Base-by-base conservation (phyloP, 2,797 vertebrate species). In the Peromyscus eremicus region DNA sequence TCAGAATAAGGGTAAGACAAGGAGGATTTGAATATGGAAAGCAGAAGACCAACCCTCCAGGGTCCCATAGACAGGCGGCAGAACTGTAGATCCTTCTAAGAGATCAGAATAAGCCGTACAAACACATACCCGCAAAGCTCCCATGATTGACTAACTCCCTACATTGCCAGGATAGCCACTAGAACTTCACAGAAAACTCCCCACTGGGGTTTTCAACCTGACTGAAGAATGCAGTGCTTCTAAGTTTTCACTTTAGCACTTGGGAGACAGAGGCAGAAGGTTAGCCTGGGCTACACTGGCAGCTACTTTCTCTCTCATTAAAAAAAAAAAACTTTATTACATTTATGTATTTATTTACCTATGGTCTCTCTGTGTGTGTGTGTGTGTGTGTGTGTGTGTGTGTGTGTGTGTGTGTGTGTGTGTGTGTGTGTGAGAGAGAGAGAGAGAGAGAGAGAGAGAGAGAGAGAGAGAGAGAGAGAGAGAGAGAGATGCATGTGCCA, bases 151-250 rank as follows among this genome's bases (percentile, higher is more conserved):
- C 86, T 32, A 66, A 43, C 34, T n/a, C 29, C 34, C 32, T 40
- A 11, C 13, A 46, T 43, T 40, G 75, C 75, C 34, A 66, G 64
- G 80, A 10, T 0, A 89, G n/a, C 71, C n/a, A 55, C 57, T 92
- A 55, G 73, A 66, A 62, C 66, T 81, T 75, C 70, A 85, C n/a
- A 73, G 64, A 21, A 90, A 55, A 71, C 49, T 86, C 91, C 73
- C 68, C 68, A 62, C 13, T 92, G 79, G 80, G 90, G 27, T 79
- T 93, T 96, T 88, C 46, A 94, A 90, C 37, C 25, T 91, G 43
- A 92, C 80, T 97, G 92, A 62, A 94, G 88, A 96, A 94, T 77
- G 70, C 82, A 60, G 60, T 68, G 46, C 49, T 89, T 86, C 7
- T 40, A 81, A 81, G 64, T 70, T 43, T 91, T 70, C 37, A 71